Evolutionary conservation across 2,888 invertebrate genomes (phyloP).

Genomic region (Ypsolopha sequella): DNA sequence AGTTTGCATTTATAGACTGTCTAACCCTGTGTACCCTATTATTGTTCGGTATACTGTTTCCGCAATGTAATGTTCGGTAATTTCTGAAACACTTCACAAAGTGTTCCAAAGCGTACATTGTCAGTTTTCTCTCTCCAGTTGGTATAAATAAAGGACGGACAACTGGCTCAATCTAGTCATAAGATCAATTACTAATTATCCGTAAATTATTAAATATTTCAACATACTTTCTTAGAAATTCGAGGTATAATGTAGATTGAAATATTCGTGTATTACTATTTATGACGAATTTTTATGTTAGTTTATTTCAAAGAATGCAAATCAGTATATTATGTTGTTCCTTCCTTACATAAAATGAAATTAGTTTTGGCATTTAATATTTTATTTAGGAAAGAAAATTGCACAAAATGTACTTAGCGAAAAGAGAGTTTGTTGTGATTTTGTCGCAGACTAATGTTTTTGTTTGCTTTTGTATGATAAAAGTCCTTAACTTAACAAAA

Average conservation of each 20-base stretch:
- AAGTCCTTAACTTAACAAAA: too few species aligned
- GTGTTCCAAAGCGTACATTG: constrained; percentile 50
- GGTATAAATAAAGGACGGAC: constrained; percentile 38
- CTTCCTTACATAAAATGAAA: constrained; percentile 13
- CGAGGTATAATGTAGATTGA: constrained; percentile 44
- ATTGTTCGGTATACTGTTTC: not conserved
- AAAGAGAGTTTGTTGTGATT: constrained; percentile 29
- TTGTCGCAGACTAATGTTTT: constrained; percentile 12
- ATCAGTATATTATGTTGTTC: constrained; percentile 40
- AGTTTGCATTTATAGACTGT: constrained; percentile 35
- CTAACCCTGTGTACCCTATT: constrained; percentile 21
- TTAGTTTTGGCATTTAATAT: constrained; percentile 49
- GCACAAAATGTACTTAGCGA: constrained; percentile 68
- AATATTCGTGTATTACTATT: constrained; percentile 33
- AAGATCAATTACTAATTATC: constrained; percentile 61
- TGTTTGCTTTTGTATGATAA: too few species aligned
- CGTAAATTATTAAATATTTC: constrained; percentile 46
- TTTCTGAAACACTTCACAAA: constrained; percentile 26
- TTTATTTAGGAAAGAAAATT: constrained; percentile 25
- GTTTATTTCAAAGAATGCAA: constrained; percentile 38
- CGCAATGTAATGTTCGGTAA: not conserved
- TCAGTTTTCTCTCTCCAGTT: constrained; percentile 52
- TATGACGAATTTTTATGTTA: constrained; percentile 31
- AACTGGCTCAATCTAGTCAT: constrained; percentile 71
- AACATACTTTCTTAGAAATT: constrained; percentile 42